Base-by-base conservation (phyloP, 92 coral and sea anemone species). In the Desmophyllum pertusum region DNA sequence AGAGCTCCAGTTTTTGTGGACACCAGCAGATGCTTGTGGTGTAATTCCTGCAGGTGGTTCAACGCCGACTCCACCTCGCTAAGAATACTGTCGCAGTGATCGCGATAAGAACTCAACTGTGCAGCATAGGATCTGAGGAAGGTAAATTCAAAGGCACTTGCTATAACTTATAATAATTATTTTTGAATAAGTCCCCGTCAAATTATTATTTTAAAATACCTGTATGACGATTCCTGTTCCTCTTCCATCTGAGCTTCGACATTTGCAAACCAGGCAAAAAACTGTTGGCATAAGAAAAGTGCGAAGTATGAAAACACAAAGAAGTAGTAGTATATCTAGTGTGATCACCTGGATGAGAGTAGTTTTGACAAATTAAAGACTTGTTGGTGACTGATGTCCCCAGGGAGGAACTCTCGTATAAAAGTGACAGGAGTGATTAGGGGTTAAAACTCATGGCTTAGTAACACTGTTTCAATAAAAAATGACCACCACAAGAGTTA, bases 1-100 rank as follows among this genome's bases (percentile, higher is more conserved):
- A 97, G 85, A 9, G 98, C 99, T 31, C 99, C 99, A 71, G 99
- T 97, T 79, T 97, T 97, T 70, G 99, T 97, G 6, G 99, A 97
- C 46, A 97, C 99, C 91, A 97, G 88, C 50, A 97, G 69, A 76
- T 97, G 99, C 40, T 97, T 94, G 39, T 85, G 88, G 45, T 97
- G 97, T 35, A 97, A 91, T 59, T 97, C 95, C 64, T 89, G 89
- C 23, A 97, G 95, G 66, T 90, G 89, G 21, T 81, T 83, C 76
- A 97, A 69, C 5, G 99, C 98, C 14, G 89, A 88, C 42, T 90
- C 92, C 25, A 97, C 95, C 74, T 97, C 98, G 46, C 76, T 85
- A 9, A 97, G 83, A 57, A 97, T 91, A 45, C 88, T 86, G 57
- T 97, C 97, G 84, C 99, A 97, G 78, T 97, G 97, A 83, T 95